Evolutionary conservation across 1,140 invertebrate genomes (phyloP).

Genomic region (Sarcophaga peregrina): DNA sequence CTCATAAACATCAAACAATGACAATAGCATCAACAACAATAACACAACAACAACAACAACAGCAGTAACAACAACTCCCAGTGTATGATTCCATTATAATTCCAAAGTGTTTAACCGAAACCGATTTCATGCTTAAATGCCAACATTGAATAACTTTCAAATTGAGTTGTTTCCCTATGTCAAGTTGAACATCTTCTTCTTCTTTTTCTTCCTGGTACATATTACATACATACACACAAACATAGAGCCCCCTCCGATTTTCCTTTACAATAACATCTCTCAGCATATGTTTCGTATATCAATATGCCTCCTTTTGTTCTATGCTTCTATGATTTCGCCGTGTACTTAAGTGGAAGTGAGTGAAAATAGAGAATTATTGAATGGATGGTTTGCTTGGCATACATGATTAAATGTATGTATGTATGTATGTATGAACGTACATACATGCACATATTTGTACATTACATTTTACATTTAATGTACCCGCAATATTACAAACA

Average conservation of each 20-base stretch:
- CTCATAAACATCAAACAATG: constrained; percentile 24
- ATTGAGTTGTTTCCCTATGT: constrained; percentile 21
- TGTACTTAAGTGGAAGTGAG: background rate
- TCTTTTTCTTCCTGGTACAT: background rate
- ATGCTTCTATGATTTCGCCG: background rate
- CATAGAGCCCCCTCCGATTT: background rate
- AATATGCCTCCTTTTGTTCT: background rate
- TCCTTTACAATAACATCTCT: background rate
- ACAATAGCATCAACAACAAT: background rate
- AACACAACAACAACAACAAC: background rate
- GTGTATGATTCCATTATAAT: constrained; percentile 12
- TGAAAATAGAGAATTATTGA: background rate
- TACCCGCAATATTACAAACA: background rate
- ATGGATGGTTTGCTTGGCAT: too few relatives aligned
- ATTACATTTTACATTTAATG: background rate
- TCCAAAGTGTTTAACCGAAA: constrained; percentile 24
- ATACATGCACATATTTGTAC: too few relatives aligned
- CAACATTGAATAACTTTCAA: constrained; percentile 22
- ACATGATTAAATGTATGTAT: too few relatives aligned
- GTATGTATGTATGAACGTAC: too few relatives aligned
- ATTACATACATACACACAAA: too few relatives aligned
- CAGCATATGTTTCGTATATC: background rate
- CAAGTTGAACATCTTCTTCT: constrained; percentile 6
- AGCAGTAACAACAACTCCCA: background rate
- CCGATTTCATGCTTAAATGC: constrained; percentile 26